Percentiles rank a stretch among this genome's conserved stretches.
Evolutionary conservation across 2,888 invertebrate genomes (phyloP).

Genomic region (Malacosoma neustria): DNA sequence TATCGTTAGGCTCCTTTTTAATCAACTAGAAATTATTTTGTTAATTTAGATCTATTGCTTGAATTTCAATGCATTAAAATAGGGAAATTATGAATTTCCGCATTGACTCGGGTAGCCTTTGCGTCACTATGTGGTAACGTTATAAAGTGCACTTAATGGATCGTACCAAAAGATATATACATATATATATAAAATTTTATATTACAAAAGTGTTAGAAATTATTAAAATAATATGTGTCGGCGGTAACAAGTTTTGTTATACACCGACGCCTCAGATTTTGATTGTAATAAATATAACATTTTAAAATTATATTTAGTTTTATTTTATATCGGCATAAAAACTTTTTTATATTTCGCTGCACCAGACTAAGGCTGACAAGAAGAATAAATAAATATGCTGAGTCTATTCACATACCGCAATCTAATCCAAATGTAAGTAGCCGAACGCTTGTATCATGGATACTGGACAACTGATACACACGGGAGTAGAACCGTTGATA

Average conservation of each 20-base stretch:
- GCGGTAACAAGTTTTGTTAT: constrained; percentile 66
- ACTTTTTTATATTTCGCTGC: no score
- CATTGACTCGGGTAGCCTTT: constrained; percentile 45
- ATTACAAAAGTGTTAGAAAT: constrained; percentile 64
- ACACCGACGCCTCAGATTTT: constrained; percentile 54
- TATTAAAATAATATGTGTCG: constrained; percentile 32
- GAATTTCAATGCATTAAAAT: constrained; percentile 15
- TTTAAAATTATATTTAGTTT: constrained; percentile 60
- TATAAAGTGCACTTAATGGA: constrained; percentile 72
- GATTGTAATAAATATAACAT: constrained; percentile 75
- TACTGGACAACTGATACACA: no score
- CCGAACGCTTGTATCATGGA: no score
- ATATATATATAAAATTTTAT: constrained; percentile 63
- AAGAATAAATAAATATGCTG: no score
- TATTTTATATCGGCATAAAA: no score
- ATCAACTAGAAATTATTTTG: background rate
- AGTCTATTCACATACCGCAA: no score
- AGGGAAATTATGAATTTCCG: constrained; percentile 62
- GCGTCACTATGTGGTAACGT: constrained; percentile 50
- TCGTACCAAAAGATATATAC: constrained; percentile 72
- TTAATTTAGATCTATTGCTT: constrained; percentile 14
- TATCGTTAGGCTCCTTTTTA: no score
- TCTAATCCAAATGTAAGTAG: no score
- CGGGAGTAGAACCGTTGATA: no score
- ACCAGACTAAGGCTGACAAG: no score